Base-by-base conservation (phyloP, 2,888 invertebrate species). In the Archips crataeganus region DNA sequence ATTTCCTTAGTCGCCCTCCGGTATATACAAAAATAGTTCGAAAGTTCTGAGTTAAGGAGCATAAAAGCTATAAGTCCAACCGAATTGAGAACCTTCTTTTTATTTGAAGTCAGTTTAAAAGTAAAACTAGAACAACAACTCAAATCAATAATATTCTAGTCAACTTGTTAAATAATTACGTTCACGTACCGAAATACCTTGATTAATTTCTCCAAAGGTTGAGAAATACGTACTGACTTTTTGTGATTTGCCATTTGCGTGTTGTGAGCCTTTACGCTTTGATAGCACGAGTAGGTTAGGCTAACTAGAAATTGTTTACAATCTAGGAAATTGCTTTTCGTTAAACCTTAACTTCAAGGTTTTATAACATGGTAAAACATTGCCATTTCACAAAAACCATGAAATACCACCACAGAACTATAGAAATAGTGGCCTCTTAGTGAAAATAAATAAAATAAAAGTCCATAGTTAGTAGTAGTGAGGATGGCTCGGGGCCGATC, bases 241-340 rank as follows among this genome's bases (percentile, higher is more conserved):
- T 65, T 70, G 54, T 70, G 65, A 70, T 70, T 70, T 70, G 60
- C 70, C 45, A 54, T 54, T 74, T 51, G 74, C 74, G 74, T 74
- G 74, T 70, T 74, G 36, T 62, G 60, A 45, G 45, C 36, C 45
- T 42, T 74, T 70, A 74, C 70, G 69, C 42, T 64, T 51, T 51
- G 51, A 70, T 70, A 61, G 13, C 74, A 74, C 65, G 74, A 74
- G 64, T 74, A 42, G 57, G 66, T 57, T 45, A 15, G 54, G 62
- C 34, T 74, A 73, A 73, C 73, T 68, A 73, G 73, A 59, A 64
- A 68, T 64, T 59, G 63, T 73, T 73, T 69, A 68, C 47, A 63
- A 51, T 36, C 63, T 64, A 34, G 73, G 32, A 68, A 73, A 73
- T 64, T 57, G 59, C 59, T 64, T 59, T 45, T 11, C 5, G 42